Conservation (phyloP, 2,113 vertebrate species). For the Oriolus oriolus region DNA sequence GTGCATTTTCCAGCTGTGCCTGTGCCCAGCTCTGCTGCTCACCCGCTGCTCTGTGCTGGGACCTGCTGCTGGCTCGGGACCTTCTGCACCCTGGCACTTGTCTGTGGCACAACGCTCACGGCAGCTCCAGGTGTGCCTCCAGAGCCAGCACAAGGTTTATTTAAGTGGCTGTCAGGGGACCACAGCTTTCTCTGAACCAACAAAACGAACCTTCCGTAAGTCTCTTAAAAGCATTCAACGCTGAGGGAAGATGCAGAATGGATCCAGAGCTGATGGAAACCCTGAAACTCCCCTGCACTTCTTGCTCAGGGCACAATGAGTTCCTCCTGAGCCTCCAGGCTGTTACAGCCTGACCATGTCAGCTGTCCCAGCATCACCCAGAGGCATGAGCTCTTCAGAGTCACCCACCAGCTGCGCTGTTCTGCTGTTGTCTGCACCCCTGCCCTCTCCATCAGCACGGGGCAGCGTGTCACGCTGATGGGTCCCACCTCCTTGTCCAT, state of each 20-base stretch:
- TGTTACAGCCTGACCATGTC: not conserved
- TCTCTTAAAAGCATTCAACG: not conserved
- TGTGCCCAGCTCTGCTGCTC: not conserved
- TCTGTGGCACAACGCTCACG: rapidly evolving
- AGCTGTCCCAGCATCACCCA: not conserved
- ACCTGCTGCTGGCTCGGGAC: not conserved
- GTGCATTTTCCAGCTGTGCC: rapidly evolving
- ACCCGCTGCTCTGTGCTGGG: not conserved
- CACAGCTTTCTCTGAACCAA: not conserved
- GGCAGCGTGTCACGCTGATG: rapidly evolving
- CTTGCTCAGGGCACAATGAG: not conserved
- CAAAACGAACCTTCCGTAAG: not conserved
- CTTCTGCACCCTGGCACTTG: not conserved
- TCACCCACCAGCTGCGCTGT: not conserved
- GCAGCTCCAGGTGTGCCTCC: not conserved
- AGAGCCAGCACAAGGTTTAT: not conserved
- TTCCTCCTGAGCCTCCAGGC: not conserved
- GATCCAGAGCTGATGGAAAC: not conserved
- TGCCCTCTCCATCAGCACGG: not conserved
- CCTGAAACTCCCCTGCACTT: not conserved
- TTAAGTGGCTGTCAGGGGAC: not conserved
- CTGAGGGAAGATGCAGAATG: not conserved
- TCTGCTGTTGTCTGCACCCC: not conserved
- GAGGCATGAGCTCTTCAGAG: not conserved
- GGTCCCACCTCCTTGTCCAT: not conserved